Conservation (phyloP, 1,140 invertebrate genomes). For the Drosophila busckii region DNA sequence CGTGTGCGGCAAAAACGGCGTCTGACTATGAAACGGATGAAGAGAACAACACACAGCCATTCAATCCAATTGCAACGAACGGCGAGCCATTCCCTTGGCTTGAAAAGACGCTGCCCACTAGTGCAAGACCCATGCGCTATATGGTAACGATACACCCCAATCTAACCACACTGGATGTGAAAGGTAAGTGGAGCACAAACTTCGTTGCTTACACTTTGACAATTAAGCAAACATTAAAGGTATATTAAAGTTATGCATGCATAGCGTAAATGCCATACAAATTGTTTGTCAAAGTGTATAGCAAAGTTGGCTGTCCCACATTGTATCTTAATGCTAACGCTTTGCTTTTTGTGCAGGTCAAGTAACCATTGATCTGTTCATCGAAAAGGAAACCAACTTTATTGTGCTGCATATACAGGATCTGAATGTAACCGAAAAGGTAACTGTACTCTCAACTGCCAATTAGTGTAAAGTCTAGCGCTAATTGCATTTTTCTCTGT, state of each 20-base stretch:
- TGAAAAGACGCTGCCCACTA: conserved; percentile 89
- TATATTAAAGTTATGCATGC: no score
- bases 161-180: conserved; percentile 91
- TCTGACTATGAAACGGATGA: conserved; percentile 82
- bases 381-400: conserved; percentile 91
- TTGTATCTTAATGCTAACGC: conserved; percentile 30
- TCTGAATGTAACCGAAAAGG: conserved; percentile 91
- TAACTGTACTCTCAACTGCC: conserved; percentile 71
- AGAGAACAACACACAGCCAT: conserved; percentile 81
- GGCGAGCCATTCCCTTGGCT: conserved; percentile 94
- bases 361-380: conserved; percentile 90
- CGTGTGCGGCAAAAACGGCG: conserved; percentile 85
- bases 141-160: conserved; percentile 96
- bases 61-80: conserved; percentile 86
- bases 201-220: conserved; percentile 27
- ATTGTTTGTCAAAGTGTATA: no score
- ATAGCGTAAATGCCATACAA: no score
- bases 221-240: no score
- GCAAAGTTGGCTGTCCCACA: no score
- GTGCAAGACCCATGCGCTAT: conserved; percentile 90
- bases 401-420: conserved; percentile 95
- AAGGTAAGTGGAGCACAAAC: conserved; percentile 83
- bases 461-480: conserved; percentile 30
- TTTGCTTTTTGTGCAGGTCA: conserved; percentile 82
- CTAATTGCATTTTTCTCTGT: conserved; percentile 33